These are phyloP conservation scores for Dascyllus trimaculatus DNA, from an alignment of 2,113 vertebrate genomes.

Conservation along the genomic window DNA sequence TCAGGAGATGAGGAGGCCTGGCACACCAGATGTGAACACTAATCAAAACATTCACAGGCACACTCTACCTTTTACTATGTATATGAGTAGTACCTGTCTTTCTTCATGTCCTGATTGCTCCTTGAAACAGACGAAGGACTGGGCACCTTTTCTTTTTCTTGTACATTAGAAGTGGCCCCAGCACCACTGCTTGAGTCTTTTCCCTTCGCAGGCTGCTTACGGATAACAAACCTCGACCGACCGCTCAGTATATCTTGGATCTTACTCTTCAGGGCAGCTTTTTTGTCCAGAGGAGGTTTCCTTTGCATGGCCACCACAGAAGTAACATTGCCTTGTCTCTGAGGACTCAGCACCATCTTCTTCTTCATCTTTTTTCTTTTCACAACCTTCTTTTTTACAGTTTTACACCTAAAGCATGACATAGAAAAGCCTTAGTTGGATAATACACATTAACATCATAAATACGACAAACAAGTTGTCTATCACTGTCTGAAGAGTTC, in stretches of 20 bases:
- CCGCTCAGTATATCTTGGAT: conserved; percentile 84
- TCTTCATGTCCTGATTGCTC: conserved; percentile 31
- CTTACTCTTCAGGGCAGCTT: conserved; percentile 79
- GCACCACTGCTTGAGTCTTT: conserved; percentile 1
- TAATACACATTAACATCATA: not conserved
- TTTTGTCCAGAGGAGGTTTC: conserved; percentile 68
- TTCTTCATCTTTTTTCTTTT: conserved; percentile 71
- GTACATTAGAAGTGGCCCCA: conserved; percentile 8
- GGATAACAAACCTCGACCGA: conserved; percentile 83
- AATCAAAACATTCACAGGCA: not conserved
- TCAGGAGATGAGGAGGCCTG: not conserved
- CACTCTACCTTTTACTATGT: not conserved
- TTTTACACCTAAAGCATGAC: conserved; percentile 72
- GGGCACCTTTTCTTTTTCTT: conserved; percentile 13
- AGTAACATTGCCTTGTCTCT: conserved; percentile 65
- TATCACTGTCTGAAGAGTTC: not conserved
- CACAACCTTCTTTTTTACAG: conserved; percentile 77
- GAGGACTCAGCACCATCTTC: conserved; percentile 64
- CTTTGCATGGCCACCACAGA: conserved; percentile 38
- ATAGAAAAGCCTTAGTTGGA: not conserved
- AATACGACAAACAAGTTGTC: not conserved
- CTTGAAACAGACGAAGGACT: conserved; percentile 27
- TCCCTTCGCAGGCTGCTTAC: conserved; percentile 53
- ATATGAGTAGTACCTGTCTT: conserved; percentile 60
- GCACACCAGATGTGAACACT: conserved; percentile 17